Conservation (phyloP, 2,797 vertebrate genomes). For the Crenuchus spilurus region DNA sequence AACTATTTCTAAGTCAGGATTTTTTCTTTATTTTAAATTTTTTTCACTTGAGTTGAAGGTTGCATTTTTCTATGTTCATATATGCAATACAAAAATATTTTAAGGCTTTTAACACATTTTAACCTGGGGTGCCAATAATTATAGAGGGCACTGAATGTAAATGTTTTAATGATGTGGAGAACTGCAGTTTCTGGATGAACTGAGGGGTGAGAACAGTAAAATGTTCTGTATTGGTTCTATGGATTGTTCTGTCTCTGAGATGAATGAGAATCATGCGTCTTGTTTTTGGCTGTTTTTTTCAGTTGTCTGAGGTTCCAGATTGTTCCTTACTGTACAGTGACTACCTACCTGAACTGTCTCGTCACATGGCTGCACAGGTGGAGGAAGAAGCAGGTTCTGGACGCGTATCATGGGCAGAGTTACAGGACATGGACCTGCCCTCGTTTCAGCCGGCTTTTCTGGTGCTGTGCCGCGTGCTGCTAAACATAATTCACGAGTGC, state of each 20-base stretch:
- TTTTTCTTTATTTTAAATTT: no score
- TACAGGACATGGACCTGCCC: conserved; percentile 93
- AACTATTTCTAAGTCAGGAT: no score
- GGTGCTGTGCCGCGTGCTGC: conserved; percentile 94
- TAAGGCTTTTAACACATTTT: no score
- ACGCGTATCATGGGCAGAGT: conserved; percentile 89
- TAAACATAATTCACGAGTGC: conserved; percentile 98
- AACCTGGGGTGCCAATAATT: no score
- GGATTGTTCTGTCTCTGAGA: not conserved
- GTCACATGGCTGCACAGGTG: conserved; percentile 76
- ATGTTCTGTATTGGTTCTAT: no score
- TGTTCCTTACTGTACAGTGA: conserved; percentile 90
- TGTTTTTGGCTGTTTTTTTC: conserved; percentile 43
- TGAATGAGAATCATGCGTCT: not conserved
- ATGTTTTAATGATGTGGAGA: no score
- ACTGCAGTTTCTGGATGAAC: no score
- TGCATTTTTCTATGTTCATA: no score
- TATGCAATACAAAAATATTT: no score
- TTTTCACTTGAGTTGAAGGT: no score
- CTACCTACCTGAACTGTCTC: conserved; percentile 87
- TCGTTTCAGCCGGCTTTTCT: conserved; percentile 96
- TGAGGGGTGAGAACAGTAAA: no score
- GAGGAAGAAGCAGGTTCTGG: conserved; percentile 80
- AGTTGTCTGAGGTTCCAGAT: conserved; percentile 94
- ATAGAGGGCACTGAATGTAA: no score